Conservation (phyloP, 2,797 vertebrate species). For the Mareca penelope region DNA sequence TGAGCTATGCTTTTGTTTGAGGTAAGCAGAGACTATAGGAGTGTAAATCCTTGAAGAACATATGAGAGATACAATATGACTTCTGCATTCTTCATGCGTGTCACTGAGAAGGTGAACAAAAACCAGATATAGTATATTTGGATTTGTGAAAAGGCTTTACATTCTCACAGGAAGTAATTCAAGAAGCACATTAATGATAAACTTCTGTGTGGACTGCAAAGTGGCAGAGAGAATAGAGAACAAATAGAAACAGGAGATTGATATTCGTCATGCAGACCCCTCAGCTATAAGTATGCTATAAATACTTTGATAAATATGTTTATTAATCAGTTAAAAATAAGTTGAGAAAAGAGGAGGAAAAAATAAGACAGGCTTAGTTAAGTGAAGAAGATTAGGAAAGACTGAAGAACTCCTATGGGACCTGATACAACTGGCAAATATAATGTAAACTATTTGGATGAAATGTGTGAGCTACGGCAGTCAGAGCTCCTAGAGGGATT, state of each 20-base stretch:
- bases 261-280: neutral
- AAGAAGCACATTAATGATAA: neutral
- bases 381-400: neutral
- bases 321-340: neutral
- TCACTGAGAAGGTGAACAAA: neutral
- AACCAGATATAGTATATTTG: neutral
- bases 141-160: neutral
- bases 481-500: neutral
- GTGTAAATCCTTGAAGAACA: neutral
- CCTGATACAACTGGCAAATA: neutral
- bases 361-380: neutral
- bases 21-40: neutral
- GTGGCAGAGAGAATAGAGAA: neutral
- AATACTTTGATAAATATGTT: neutral
- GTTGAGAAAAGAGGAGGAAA: neutral
- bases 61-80: neutral
- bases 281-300: neutral
- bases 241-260: neutral
- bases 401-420: neutral
- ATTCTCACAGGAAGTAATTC: neutral
- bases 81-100: neutral
- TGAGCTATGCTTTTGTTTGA: neutral
- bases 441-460: neutral
- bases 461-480: neutral
- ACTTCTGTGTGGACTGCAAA: neutral